Percentiles rank a stretch among this genome's conserved stretches.
phyloP scores from a whole-genome alignment of 2,888 invertebrate genomes.

The Dicroscelio sp. region DNA sequence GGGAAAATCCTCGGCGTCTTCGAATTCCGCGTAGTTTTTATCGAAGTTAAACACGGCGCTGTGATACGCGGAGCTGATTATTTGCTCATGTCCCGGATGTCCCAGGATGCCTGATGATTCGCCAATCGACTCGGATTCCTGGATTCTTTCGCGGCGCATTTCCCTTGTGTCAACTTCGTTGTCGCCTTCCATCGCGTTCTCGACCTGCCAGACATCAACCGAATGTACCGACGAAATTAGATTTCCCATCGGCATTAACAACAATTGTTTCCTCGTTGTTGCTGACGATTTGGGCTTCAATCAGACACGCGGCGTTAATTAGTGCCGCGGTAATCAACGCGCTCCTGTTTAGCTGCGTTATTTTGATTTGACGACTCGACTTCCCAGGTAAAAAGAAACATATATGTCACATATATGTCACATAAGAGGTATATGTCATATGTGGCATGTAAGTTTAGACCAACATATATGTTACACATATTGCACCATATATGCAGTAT shows the following conservation, averaged over 20 bases:
- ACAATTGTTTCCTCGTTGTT: slow-evolving; percentile 71
- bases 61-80: slow-evolving; percentile 69
- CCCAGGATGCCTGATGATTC: slow-evolving; percentile 53
- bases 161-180: slow-evolving; percentile 66
- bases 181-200: too few relatives aligned
- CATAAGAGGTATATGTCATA: too few relatives aligned
- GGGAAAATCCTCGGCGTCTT: slow-evolving; percentile 58
- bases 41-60: slow-evolving; percentile 59
- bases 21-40: slow-evolving; percentile 60
- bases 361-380: slow-evolving; percentile 17
- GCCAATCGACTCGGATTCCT: slow-evolving; percentile 59
- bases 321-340: slow-evolving; percentile 54
- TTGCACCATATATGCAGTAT: too few relatives aligned
- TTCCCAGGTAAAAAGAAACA: too few relatives aligned
- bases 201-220: slow-evolving; percentile 62
- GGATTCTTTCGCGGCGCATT: slow-evolving; percentile 62
- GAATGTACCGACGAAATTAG: slow-evolving; percentile 61
- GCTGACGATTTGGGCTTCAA: slow-evolving; percentile 59
- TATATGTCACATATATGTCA: too few relatives aligned
- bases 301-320: slow-evolving; percentile 58
- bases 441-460: too few relatives aligned
- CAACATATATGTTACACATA: too few relatives aligned
- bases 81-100: slow-evolving; percentile 69
- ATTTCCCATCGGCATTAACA: slow-evolving; percentile 75
- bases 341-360: slow-evolving; percentile 15